Evolutionary conservation across 1,140 invertebrate genomes (phyloP).

Genomic region (Kradibia gibbosae): DNA sequence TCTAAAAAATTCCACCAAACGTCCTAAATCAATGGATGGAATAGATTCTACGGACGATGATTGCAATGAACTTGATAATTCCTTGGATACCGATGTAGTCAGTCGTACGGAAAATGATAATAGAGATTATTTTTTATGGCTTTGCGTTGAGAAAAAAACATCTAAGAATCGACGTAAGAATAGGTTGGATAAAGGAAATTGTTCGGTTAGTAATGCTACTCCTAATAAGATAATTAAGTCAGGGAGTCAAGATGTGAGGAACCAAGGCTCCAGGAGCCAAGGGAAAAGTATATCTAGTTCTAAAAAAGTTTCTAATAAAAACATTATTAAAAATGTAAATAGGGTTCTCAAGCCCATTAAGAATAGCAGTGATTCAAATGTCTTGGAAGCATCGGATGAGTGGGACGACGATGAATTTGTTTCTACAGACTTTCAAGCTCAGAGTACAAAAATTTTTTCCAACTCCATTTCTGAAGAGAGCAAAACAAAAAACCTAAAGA

Average conservation of each 20-base stretch:
- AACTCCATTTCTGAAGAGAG: conserved; percentile 11
- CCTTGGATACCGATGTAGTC: not conserved
- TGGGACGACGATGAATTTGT: conserved; percentile 27
- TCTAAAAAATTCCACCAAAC: conserved; percentile 10
- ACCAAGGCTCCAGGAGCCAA: not conserved
- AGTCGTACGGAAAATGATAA: not conserved
- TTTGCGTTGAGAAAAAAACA: conserved; percentile 11
- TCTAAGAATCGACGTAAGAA: no score
- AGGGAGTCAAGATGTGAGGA: not conserved
- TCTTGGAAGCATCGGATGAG: not conserved
- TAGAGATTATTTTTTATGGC: conserved; percentile 20
- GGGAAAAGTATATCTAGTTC: not conserved
- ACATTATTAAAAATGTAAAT: not conserved
- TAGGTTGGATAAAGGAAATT: no score
- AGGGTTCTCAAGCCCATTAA: conserved; percentile 2
- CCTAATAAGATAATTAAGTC: not conserved
- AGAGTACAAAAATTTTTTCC: conserved; percentile 40
- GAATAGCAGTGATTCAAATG: not conserved
- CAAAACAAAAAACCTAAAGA: not conserved
- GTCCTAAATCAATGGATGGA: conserved; percentile 11
- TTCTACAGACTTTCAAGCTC: conserved; percentile 23
- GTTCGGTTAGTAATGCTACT: not conserved
- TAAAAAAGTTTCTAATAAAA: not conserved
- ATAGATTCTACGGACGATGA: conserved; percentile 29
- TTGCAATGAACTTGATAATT: conserved; percentile 11